Percentiles rank a stretch among this genome's conserved stretches.
Evolutionary conservation across 2,888 invertebrate species (phyloP).

Genomic region (Ichneumoninae sp.): DNA sequence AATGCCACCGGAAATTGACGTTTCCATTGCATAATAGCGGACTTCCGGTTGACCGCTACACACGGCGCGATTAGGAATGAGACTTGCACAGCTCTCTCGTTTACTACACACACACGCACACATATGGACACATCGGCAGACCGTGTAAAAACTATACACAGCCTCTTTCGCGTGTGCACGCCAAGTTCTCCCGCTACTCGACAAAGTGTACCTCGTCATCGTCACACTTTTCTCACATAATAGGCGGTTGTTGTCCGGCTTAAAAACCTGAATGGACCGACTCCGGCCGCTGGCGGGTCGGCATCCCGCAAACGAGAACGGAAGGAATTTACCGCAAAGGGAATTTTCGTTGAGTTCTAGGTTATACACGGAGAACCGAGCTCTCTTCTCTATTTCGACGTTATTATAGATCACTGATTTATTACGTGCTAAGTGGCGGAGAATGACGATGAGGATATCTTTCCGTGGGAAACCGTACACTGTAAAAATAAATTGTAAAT

Average conservation of each 20-base stretch:
- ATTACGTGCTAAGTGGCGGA: constrained; percentile 7
- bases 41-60: constrained; percentile 80
- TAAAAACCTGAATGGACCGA: constrained; percentile 75
- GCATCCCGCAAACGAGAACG: constrained; percentile 3
- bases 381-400: constrained; percentile 14
- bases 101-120: constrained; percentile 4
- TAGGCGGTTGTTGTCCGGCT: constrained; percentile 63
- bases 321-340: constrained; percentile 19
- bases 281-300: constrained; percentile 19
- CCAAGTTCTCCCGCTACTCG: constrained; percentile 15
- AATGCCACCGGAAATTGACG: constrained; percentile 77
- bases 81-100: constrained; percentile 38
- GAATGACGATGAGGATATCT: neutral
- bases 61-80: constrained; percentile 49
- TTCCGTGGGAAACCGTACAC: neutral
- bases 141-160: neutral
- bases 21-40: constrained; percentile 81
- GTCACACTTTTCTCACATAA: constrained; percentile 70
- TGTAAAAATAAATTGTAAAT: no score
- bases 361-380: neutral
- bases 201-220: constrained; percentile 70
- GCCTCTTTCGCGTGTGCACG: constrained; percentile 2
- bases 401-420: constrained; percentile 19
- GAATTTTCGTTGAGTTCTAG: constrained; percentile 15
- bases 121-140: neutral